Evolutionary conservation across 2,113 vertebrate genomes (phyloP).

Genomic region (Crotalus helleri): DNA sequence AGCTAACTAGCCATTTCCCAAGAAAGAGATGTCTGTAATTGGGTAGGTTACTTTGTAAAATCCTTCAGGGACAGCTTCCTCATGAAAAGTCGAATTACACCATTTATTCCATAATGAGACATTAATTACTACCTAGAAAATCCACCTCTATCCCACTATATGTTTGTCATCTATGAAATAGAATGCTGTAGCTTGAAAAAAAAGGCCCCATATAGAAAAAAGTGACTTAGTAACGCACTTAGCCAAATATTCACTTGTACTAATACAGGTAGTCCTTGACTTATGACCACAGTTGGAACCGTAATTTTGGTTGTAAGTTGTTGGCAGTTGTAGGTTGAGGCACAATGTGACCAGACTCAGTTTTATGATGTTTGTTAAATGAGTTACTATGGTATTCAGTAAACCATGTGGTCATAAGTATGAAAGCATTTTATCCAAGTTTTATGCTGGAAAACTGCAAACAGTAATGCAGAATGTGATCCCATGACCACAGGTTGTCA

Average conservation of each 20-base stretch:
- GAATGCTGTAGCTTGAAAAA: neutral
- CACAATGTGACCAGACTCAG: neutral
- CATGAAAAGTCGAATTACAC: neutral
- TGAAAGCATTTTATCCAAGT: neutral
- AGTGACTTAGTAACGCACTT: neutral
- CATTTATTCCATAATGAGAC: neutral
- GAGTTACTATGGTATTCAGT: neutral
- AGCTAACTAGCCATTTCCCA: neutral
- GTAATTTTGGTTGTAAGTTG: neutral
- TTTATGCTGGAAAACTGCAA: neutral
- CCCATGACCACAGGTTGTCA: neutral
- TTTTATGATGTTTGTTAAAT: neutral
- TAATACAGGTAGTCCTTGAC: neutral
- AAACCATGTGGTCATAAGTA: neutral
- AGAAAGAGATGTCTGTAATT: neutral
- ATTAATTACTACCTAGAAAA: neutral
- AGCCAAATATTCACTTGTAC: constrained; percentile 4
- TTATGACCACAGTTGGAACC: neutral
- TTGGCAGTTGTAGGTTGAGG: neutral
- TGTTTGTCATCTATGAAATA: neutral
- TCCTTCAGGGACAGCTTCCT: neutral
- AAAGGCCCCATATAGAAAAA: neutral
- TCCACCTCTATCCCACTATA: neutral
- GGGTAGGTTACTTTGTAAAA: neutral
- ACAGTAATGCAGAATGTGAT: neutral